Conservation (phyloP, 2,797 vertebrate species). For the Gadopsis bispinosus region DNA sequence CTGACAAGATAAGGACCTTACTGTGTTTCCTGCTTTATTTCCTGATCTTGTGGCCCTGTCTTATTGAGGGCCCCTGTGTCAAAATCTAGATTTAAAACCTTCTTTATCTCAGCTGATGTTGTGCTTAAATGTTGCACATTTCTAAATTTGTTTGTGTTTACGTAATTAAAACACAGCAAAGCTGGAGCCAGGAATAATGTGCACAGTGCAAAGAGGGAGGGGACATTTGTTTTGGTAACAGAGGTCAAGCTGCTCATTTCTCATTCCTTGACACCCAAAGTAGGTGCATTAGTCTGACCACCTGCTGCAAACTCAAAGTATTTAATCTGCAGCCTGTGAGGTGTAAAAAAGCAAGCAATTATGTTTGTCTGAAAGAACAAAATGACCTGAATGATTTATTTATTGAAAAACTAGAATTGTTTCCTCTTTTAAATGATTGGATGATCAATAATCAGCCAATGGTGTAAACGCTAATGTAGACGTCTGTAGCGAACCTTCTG, state of each 20-base stretch:
- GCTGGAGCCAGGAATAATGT: too few relatives aligned
- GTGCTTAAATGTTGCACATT: too few relatives aligned
- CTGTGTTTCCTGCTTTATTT: neutral
- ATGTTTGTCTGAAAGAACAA: neutral
- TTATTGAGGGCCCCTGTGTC: neutral
- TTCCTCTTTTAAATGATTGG: neutral
- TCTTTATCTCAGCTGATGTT: too few relatives aligned
- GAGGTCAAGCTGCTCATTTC: too few relatives aligned
- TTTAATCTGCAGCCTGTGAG: neutral
- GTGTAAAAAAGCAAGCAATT: neutral
- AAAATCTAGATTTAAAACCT: neutral
- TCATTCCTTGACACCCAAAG: too few relatives aligned
- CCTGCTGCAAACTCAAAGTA: neutral
- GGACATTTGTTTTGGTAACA: too few relatives aligned
- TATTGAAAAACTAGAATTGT: neutral
- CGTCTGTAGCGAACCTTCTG: neutral
- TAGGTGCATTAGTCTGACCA: too few relatives aligned
- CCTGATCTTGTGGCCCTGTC: neutral
- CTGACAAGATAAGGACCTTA: neutral
- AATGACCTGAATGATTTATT: neutral
- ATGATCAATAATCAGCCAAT: neutral
- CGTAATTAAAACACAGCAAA: too few relatives aligned
- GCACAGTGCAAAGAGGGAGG: too few relatives aligned
- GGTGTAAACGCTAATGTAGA: neutral
- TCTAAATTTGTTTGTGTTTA: too few relatives aligned